Conservation (phyloP, 2,888 invertebrate genomes). For the Hedya salicella region DNA sequence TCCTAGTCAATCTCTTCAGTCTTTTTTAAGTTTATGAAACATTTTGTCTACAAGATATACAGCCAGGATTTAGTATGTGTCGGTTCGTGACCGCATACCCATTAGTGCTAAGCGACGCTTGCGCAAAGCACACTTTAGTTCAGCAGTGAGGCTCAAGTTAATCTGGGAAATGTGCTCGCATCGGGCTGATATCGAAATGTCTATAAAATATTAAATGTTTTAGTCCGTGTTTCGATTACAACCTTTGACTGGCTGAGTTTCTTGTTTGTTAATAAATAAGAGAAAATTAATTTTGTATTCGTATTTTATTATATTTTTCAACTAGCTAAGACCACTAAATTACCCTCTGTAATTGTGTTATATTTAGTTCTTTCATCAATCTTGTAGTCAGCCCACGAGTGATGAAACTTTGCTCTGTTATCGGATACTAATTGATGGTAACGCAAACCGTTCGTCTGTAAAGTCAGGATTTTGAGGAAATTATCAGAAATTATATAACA, state of each 20-base stretch:
- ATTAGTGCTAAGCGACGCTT: slow-evolving; percentile 56
- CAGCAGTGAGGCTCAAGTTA: slow-evolving; percentile 53
- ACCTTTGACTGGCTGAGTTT: slow-evolving; percentile 2
- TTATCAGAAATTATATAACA: too few relatives aligned
- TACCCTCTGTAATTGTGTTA: too few relatives aligned
- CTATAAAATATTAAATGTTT: slow-evolving; percentile 38
- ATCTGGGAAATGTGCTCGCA: slow-evolving; percentile 52
- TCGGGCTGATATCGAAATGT: slow-evolving; percentile 37
- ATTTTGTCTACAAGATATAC: slow-evolving; percentile 58
- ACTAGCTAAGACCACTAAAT: too few relatives aligned
- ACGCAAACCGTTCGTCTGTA: too few relatives aligned
- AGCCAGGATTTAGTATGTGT: slow-evolving; percentile 52
- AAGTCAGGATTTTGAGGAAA: too few relatives aligned
- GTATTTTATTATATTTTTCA: too few relatives aligned
- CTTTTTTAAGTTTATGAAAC: slow-evolving; percentile 55
- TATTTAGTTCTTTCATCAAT: too few relatives aligned
- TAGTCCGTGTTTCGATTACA: slow-evolving; percentile 17
- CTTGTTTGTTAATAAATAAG: too few relatives aligned
- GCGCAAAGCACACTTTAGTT: slow-evolving; percentile 60
- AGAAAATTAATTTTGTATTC: too few relatives aligned
- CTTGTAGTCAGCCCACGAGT: too few relatives aligned
- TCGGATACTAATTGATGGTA: too few relatives aligned
- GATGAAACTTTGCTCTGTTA: too few relatives aligned
- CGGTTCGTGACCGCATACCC: slow-evolving; percentile 60
- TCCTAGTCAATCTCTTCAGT: not conserved